phyloP scores from a whole-genome alignment of 64 coral and sea anemone species.

The Actinia tenebrosa region DNA sequence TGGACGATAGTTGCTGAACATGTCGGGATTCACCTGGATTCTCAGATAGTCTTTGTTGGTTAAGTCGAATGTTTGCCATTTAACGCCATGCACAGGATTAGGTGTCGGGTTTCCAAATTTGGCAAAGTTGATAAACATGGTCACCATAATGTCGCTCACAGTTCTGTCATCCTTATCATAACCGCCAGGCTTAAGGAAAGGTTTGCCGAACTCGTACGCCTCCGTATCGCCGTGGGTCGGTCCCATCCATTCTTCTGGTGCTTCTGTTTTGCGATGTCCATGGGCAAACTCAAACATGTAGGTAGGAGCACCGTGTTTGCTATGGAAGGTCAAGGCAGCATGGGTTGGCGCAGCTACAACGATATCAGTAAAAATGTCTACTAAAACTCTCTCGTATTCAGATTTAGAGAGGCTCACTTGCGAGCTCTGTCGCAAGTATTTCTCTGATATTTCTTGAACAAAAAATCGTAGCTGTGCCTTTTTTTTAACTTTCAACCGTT shows the following conservation, averaged over 20 bases:
- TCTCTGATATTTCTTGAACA: no score
- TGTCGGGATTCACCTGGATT: slow-evolving; percentile 20
- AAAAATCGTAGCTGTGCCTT: no score
- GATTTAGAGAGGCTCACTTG: slow-evolving; percentile 37
- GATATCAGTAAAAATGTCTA: slow-evolving; percentile 63
- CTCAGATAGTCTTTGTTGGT: slow-evolving; percentile 44
- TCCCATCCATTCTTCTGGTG: slow-evolving; percentile 44
- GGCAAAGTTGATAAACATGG: slow-evolving; percentile 74
- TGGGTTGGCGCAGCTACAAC: slow-evolving; percentile 60
- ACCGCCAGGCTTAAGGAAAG: slow-evolving; percentile 29
- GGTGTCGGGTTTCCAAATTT: slow-evolving; percentile 65
- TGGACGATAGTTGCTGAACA: slow-evolving; percentile 47
- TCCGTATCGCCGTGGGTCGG: slow-evolving; percentile 58
- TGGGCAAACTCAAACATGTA: slow-evolving; percentile 76
- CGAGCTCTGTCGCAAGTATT: slow-evolving; percentile 60
- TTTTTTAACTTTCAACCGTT: no score
- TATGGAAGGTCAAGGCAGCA: slow-evolving; percentile 48
- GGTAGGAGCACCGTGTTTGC: slow-evolving; percentile 18
- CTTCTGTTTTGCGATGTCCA: slow-evolving; percentile 16
- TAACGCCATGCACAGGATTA: slow-evolving; percentile 3
- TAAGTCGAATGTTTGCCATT: slow-evolving; percentile 43
- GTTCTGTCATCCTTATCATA: slow-evolving; percentile 53
- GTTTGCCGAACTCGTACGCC: slow-evolving; percentile 70
- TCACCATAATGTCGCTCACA: slow-evolving; percentile 61
- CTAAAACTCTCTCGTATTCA: slow-evolving; percentile 47